Evolutionary conservation across 2,888 invertebrate species (phyloP), one percentile per base, ranked within the genome.

Genomic region (Altica lythri): DNA sequence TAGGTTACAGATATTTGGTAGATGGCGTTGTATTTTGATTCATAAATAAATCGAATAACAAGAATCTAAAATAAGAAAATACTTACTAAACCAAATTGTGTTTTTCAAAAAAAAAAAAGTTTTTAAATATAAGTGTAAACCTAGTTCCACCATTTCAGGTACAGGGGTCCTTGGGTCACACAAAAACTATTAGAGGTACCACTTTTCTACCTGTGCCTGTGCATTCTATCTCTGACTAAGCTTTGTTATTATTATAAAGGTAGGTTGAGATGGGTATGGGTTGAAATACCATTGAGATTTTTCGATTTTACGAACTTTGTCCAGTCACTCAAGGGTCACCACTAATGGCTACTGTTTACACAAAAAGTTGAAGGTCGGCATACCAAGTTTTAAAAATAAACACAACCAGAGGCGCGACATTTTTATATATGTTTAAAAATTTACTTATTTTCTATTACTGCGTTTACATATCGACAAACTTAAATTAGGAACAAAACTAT

Each of bases 361-460:
- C 52, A 58, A 58, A 53, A 55, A 53, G 58, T 58, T 58, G 58
- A 58, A 58, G 58, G 58, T 49, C 50, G 46, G 52, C 53, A 48
- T 53, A 32, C 49, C 35, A 14, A 45, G 32, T 40, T 34, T 44
- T n/a, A 19, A 37, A 37, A 37, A 37, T n/a, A 38, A 37, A 32
- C 8, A 10, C n/a, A 8, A 3, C 27, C 27, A 27, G 4, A 27
- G 27, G 2, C 27, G 9, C 2, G n/a, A 27, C 9, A 4, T 27
- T 27, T 9, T 27, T n/a, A n/a, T n/a, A n/a, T n/a, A n/a, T n/a
- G n/a, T n/a, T n/a, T n/a, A n/a, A n/a, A n/a, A n/a, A n/a, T n/a
- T n/a, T n/a, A n/a, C n/a, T n/a, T n/a, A n/a, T n/a, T n/a, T n/a
- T n/a, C n/a, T n/a, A n/a, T n/a, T n/a, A n/a, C n/a, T n/a, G n/a